Conservation (phyloP, 2,888 invertebrate species). For the Mechanitis mazaeus region DNA sequence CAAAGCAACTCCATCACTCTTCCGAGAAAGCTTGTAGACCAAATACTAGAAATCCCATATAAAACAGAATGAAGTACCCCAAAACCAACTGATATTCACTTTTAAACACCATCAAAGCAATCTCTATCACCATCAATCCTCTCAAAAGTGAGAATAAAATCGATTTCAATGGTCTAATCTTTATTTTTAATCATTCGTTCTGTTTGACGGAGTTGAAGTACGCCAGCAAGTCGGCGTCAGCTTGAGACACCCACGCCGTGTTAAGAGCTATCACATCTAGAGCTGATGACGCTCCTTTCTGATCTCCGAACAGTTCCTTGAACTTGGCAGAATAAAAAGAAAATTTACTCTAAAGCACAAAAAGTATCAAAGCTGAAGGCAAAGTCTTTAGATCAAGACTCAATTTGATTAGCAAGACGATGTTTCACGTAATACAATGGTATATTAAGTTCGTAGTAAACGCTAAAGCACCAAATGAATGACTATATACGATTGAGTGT, state of each 20-base stretch:
- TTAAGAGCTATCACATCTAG: conserved; percentile 88
- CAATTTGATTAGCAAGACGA: too few species aligned
- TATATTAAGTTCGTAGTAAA: too few species aligned
- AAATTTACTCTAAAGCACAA: neutral
- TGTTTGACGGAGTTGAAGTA: conserved; percentile 48
- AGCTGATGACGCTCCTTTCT: conserved; percentile 80
- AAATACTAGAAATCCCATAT: too few species aligned
- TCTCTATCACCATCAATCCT: neutral
- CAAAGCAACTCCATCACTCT: too few species aligned
- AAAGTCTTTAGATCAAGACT: neutral
- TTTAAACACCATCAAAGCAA: neutral
- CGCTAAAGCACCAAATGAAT: too few species aligned
- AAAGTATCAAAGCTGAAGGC: neutral
- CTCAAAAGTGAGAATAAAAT: neutral
- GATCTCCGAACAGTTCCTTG: conserved; percentile 76
- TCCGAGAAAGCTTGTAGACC: too few species aligned
- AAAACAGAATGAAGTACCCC: neutral
- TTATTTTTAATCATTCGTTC: conserved; percentile 8
- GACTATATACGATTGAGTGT: too few species aligned
- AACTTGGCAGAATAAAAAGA: conserved; percentile 57
- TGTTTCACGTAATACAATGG: too few species aligned
- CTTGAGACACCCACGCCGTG: conserved; percentile 84
- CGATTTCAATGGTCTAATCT: neutral
- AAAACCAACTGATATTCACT: neutral
- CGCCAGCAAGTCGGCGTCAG: conserved; percentile 68